Conservation (phyloP, 2,888 invertebrate species). For the Andrena dorsata region DNA sequence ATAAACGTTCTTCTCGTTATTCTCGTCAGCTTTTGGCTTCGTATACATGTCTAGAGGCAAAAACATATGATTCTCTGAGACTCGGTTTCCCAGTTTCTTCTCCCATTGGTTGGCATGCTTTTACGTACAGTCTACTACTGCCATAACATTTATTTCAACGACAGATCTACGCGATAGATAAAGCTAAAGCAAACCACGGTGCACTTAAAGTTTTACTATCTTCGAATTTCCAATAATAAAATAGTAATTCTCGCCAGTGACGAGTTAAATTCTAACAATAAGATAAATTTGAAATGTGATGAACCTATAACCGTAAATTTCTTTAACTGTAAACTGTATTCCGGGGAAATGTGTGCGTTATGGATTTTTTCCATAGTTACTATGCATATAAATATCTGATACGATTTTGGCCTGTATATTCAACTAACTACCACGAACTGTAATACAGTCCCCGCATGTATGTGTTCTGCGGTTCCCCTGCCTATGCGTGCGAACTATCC, state of each 20-base stretch:
- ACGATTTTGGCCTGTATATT: too few relatives aligned
- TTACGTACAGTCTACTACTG: constrained; percentile 25
- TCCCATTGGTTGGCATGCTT: constrained; percentile 27
- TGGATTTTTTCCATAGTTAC: too few relatives aligned
- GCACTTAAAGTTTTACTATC: background rate
- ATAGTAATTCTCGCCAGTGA: background rate
- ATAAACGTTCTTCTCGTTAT: constrained; percentile 67
- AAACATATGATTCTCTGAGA: constrained; percentile 55
- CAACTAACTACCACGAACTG: too few relatives aligned
- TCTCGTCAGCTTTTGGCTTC: constrained; percentile 46
- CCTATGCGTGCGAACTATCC: too few relatives aligned
- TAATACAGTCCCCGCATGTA: too few relatives aligned
- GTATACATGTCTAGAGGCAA: constrained; percentile 41
- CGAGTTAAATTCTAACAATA: background rate
- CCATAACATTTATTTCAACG: constrained; percentile 34
- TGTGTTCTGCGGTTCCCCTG: too few relatives aligned
- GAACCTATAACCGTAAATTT: too few relatives aligned
- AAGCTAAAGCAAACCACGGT: background rate
- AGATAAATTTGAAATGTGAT: too few relatives aligned
- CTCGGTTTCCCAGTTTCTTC: constrained; percentile 48
- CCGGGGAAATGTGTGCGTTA: too few relatives aligned
- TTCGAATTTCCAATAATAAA: background rate
- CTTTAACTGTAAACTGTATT: too few relatives aligned
- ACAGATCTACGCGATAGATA: constrained; percentile 11
- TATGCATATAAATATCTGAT: too few relatives aligned